phyloP scores from a whole-genome alignment of 2,113 vertebrate species.

The Felis catus region F.catus_Fca126_mat1.0 CM031423.1:22498001-22498500 shows the following conservation, averaged over 20 bases:
- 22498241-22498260: background rate
- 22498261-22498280: background rate
- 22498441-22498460: background rate
- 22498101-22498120: constrained; percentile 88
- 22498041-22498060: constrained; percentile 92
- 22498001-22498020: constrained; percentile 86
- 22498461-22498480: background rate
- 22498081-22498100: constrained; percentile 94
- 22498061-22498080: constrained; percentile 92
- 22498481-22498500: background rate
- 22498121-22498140: constrained; percentile 58
- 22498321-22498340: background rate
- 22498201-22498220: background rate
- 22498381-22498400: background rate
- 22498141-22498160: background rate
- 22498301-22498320: background rate
- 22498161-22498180: background rate
- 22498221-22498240: background rate
- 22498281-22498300: background rate
- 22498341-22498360: background rate
- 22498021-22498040: constrained; percentile 77
- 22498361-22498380: background rate
- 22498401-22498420: background rate
- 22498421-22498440: background rate
- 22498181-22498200: too few species aligned